Conservation (phyloP, 2,888 invertebrate genomes). For the Trisateles emortualis region DNA sequence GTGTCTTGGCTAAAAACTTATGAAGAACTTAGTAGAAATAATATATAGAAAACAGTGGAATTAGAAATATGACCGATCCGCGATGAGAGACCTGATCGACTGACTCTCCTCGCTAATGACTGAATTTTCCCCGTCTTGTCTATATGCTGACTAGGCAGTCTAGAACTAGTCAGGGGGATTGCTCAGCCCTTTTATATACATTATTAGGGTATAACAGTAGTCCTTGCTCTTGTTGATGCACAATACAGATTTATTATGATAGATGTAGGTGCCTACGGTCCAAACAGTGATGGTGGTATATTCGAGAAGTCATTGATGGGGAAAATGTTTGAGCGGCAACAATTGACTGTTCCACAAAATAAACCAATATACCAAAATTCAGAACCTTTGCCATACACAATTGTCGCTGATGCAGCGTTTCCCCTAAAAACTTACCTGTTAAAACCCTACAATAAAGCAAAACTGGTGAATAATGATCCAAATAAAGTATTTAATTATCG, state of each 20-base stretch:
- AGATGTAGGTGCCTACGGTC: slow-evolving; percentile 30
- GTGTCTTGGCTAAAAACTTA: too few relatives aligned
- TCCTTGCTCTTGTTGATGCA: slow-evolving; percentile 27
- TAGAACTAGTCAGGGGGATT: too few relatives aligned
- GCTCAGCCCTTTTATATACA: too few relatives aligned
- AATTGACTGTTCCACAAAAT: slow-evolving; percentile 40
- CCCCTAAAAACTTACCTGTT: slow-evolving; percentile 32
- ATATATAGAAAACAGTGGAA: too few relatives aligned
- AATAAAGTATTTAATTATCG: slow-evolving; percentile 38
- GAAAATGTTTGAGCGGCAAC: slow-evolving; percentile 30
- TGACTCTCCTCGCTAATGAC: too few relatives aligned
- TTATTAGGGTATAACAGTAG: too few relatives aligned
- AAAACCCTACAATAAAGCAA: slow-evolving; percentile 39
- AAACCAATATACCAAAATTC: slow-evolving; percentile 29
- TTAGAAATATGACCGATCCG: too few relatives aligned
- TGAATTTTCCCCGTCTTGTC: too few relatives aligned
- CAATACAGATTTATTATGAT: slow-evolving; percentile 25
- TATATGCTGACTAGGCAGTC: too few relatives aligned
- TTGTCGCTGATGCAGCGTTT: slow-evolving; percentile 30
- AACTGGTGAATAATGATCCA: slow-evolving; percentile 32
- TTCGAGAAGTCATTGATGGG: slow-evolving; percentile 38
- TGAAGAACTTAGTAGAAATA: too few relatives aligned
- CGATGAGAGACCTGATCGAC: too few relatives aligned
- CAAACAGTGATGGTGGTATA: slow-evolving; percentile 28
- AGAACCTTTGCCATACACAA: slow-evolving; percentile 31